Evolutionary conservation across 2,797 vertebrate species (phyloP), one percentile per base, ranked within the genome.

Genomic region (Gymnothorax javanicus): DNA sequence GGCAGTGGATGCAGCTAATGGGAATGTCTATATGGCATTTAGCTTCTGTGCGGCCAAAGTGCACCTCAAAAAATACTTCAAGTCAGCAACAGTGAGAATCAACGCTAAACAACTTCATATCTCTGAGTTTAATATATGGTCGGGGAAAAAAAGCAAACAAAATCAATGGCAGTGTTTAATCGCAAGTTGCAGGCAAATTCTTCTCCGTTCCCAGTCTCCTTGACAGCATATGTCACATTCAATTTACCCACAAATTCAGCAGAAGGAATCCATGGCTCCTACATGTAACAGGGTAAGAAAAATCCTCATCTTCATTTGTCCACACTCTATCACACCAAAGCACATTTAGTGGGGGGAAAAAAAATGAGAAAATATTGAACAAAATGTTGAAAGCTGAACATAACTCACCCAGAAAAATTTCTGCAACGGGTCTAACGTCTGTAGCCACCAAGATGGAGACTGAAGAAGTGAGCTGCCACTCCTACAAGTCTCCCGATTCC

Each of bases 111-210:
- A 57, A 82, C 86, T 84, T 86, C 86, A 85, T 85, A 87, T 87
- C 85, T 88, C 87, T 91, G 88, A 87, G 79, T 85, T 75, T 62
- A 81, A 64, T 87, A 86, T 87, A 89, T 73, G 60, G 33, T 43
- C 33, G 82, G 83, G 83, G 83, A 60, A 84, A 88, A 86, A 73
- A 86, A 87, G 85, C 82, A 88, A 90, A 91, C 79, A 86, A 7
- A 84, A 79, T 58, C 67, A 27, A 73, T 73, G 52, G 79, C 79
- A 25, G 79, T 25, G 73, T 52, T 77, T 33, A 13, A 52, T 77
- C 73, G 1, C 7, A 43, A 77, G 73, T 12, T 52, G 73, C 52
- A 25, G 50, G 73, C 12, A 4, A 1, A 33, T 43, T 77, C 52
- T 50, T 7, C 62, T 20, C 33, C 33, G 7, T n/a, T 84, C 59